These are phyloP conservation scores for Popillia japonica DNA, from an alignment of 1,140 invertebrate genomes.

Conservation along the genomic window DNA sequence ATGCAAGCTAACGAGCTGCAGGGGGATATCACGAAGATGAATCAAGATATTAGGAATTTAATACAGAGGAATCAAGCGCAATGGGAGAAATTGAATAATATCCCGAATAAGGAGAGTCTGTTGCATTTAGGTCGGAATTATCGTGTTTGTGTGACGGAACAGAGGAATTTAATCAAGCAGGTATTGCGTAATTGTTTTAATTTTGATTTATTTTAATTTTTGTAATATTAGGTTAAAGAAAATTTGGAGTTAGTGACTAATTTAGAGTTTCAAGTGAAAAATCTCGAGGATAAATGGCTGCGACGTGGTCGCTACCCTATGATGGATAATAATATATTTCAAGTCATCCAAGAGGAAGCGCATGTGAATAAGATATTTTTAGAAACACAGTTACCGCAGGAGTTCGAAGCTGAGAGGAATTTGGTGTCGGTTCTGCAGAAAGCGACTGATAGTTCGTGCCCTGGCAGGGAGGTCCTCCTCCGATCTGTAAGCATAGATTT, in stretches of 20 bases:
- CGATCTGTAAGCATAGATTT: background rate
- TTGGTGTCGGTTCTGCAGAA: background rate
- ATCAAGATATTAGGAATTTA: constrained; percentile 38
- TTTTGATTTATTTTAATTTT: background rate
- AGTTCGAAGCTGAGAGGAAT: background rate
- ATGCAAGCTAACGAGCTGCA: constrained; percentile 42
- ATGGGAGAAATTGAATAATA: constrained; percentile 39
- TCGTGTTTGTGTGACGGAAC: constrained; percentile 20
- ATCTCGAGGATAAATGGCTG: constrained; percentile 20
- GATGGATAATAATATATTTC: background rate
- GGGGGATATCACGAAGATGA: constrained; percentile 39
- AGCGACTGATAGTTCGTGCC: background rate
- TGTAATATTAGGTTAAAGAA: constrained; percentile 19
- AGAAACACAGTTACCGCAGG: constrained; percentile 25
- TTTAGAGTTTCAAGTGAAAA: constrained; percentile 33
- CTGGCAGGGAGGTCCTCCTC: background rate
- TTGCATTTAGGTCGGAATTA: constrained; percentile 30
- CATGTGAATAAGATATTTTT: constrained; percentile 37
- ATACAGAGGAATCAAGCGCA: constrained; percentile 35
- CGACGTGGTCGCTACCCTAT: background rate
- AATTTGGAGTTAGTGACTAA: constrained; percentile 13
- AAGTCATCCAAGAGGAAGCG: constrained; percentile 27
- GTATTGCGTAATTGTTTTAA: background rate
- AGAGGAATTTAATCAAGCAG: constrained; percentile 39
- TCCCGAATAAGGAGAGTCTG: constrained; percentile 38